phyloP scores from a whole-genome alignment of 2,113 vertebrate genomes.

The Alces alces region DNA sequence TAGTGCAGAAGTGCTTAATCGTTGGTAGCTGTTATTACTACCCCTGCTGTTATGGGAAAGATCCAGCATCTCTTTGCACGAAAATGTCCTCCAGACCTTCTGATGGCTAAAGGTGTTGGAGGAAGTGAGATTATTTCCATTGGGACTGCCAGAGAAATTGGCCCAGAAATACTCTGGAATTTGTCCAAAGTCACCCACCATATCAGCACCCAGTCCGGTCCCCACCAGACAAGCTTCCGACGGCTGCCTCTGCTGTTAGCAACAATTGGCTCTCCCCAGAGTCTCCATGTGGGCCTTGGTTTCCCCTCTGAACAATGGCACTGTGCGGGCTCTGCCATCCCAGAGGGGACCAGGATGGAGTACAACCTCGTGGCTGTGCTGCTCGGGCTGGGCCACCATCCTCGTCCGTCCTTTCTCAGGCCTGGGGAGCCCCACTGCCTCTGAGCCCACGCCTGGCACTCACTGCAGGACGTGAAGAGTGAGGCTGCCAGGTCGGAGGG shows the following conservation, averaged over 20 bases:
- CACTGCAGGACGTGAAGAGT: neutral
- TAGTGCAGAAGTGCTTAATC: neutral
- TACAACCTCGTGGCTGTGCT: neutral
- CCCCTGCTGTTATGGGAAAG: neutral
- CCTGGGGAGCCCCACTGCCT: neutral
- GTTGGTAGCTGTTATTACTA: neutral
- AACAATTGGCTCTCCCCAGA: neutral
- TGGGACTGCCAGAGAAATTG: neutral
- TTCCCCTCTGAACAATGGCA: neutral
- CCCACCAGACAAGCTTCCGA: no score
- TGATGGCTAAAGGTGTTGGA: neutral
- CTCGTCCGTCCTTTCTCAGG: neutral
- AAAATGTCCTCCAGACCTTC: neutral
- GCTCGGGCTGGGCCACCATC: neutral
- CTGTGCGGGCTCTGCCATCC: neutral
- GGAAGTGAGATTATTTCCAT: neutral
- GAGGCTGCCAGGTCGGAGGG: conserved; percentile 33
- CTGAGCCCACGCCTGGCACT: neutral
- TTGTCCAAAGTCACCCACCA: neutral
- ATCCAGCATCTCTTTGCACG: neutral
- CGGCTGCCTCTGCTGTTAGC: neutral
- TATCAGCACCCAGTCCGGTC: neutral
- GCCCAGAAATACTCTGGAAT: neutral
- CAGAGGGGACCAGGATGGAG: neutral
- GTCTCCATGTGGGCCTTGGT: neutral